Evolutionary conservation across 2,888 invertebrate genomes (phyloP).

Genomic region (Macaria liturata): DNA sequence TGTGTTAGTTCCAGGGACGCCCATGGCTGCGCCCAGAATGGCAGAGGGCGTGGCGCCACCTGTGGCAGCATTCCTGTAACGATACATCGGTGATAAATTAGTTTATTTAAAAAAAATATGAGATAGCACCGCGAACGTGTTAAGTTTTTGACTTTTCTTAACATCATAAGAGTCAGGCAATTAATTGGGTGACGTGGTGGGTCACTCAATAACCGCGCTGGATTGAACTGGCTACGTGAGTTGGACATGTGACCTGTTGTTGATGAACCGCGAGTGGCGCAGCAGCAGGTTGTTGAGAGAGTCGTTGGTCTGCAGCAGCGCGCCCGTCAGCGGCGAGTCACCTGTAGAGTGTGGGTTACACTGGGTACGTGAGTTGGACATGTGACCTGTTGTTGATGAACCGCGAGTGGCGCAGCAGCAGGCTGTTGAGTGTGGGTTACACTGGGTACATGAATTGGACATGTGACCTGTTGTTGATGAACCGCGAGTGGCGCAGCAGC

Average conservation of each 20-base stretch:
- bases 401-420: slow-evolving; percentile 94
- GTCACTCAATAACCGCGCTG: no score
- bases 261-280: slow-evolving; percentile 92
- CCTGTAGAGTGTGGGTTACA: no score
- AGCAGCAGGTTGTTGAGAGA: slow-evolving; percentile 97
- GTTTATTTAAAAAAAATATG: no score
- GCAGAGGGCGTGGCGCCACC: slow-evolving; percentile 85
- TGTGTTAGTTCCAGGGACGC: slow-evolving; percentile 77
- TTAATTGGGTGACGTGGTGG: no score
- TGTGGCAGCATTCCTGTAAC: slow-evolving; percentile 61
- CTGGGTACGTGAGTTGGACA: no score
- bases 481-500: slow-evolving; percentile 94
- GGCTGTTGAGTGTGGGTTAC: slow-evolving; percentile 96
- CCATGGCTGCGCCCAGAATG: slow-evolving; percentile 89
- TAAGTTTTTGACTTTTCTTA: no score
- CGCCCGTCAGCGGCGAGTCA: slow-evolving; percentile 95
- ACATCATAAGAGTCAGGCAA: no score
- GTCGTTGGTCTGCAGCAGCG: slow-evolving; percentile 96
- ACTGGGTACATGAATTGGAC: neutral
- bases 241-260: slow-evolving; percentile 83
- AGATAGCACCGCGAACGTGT: no score
- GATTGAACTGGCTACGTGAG: no score
- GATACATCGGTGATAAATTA: neutral
- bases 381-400: slow-evolving; percentile 89
- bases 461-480: slow-evolving; percentile 89